Conservation (phyloP, 2,113 vertebrate species). For the Neotoma lepida region DNA sequence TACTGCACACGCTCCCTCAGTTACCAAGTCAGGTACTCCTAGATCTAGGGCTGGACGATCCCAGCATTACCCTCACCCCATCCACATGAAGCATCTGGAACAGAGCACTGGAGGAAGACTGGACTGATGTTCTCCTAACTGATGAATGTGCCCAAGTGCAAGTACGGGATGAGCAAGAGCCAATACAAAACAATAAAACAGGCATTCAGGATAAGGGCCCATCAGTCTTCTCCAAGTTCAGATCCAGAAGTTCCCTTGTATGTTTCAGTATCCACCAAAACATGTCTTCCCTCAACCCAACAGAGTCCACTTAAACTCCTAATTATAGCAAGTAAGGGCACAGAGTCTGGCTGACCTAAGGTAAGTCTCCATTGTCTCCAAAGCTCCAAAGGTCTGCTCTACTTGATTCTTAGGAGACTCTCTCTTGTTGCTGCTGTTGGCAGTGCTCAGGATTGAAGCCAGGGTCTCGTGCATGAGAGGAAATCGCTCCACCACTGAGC, state of each 20-base stretch:
- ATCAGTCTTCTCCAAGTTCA: neutral
- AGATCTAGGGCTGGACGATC: neutral
- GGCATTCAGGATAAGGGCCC: neutral
- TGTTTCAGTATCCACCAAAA: neutral
- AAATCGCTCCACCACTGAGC: neutral
- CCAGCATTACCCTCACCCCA: neutral
- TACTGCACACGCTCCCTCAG: neutral
- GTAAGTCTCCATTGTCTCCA: neutral
- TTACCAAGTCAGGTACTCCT: conserved; percentile 21
- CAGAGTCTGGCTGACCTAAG: neutral
- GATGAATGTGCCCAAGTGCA: neutral
- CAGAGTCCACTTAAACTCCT: neutral
- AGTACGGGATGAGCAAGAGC: neutral
- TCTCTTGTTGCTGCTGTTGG: neutral
- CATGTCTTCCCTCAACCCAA: neutral
- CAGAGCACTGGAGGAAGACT: neutral
- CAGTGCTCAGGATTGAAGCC: neutral
- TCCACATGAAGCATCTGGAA: neutral
- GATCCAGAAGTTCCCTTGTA: neutral
- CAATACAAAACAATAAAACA: conserved; percentile 30
- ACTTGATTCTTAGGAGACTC: neutral
- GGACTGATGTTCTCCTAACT: neutral
- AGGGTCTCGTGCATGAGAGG: neutral
- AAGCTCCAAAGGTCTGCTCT: neutral
- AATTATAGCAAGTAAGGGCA: neutral